Evolutionary conservation across 2,113 vertebrate species (phyloP).

Genomic region (Columba janthina): DNA sequence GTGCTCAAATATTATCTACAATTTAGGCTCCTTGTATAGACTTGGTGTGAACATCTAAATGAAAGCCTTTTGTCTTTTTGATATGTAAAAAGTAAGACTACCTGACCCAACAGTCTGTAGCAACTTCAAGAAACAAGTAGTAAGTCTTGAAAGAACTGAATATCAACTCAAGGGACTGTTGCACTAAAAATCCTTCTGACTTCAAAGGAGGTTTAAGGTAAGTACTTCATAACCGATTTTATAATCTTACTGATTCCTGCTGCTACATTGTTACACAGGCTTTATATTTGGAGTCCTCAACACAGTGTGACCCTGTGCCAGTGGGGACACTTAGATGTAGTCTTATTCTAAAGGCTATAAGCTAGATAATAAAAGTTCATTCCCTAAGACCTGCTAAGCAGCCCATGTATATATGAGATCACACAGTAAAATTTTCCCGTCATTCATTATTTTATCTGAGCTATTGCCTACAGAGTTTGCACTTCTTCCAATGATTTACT

Average conservation of each 20-base stretch:
- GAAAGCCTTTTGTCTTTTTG: background rate
- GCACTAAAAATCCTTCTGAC: background rate
- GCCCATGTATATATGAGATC: background rate
- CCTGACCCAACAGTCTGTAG: background rate
- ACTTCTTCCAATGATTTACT: background rate
- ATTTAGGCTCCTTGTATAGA: background rate
- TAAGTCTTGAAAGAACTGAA: background rate
- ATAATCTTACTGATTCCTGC: background rate
- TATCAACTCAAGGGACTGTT: background rate
- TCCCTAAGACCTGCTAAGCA: background rate
- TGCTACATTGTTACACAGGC: background rate
- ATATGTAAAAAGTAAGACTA: background rate
- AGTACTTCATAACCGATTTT: conserved; percentile 2
- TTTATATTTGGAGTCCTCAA: background rate
- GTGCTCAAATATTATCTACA: background rate
- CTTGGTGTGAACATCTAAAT: background rate
- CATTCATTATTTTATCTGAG: background rate
- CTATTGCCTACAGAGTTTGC: background rate
- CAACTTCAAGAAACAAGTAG: background rate
- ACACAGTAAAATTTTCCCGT: background rate
- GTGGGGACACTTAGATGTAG: background rate
- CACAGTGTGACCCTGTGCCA: background rate
- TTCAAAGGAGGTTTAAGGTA: conserved; percentile 10
- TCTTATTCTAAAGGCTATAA: background rate
- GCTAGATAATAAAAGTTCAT: background rate